phyloP scores from a whole-genome alignment of 2,888 invertebrate genomes.

The Pyrocoelia pectoralis region DNA sequence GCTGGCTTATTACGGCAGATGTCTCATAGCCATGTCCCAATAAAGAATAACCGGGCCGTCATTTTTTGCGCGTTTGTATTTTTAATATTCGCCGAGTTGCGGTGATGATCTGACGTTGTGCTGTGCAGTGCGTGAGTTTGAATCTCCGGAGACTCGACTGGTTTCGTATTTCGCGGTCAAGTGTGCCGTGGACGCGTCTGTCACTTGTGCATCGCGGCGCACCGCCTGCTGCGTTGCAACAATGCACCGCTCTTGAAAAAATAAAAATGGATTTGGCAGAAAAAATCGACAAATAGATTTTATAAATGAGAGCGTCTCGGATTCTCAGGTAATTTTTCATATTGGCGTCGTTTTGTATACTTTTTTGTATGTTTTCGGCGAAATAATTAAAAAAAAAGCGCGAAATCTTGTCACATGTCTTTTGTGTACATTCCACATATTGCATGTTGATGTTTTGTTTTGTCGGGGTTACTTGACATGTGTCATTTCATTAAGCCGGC shows the following conservation, averaged over 20 bases:
- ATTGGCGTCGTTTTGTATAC: too few relatives aligned
- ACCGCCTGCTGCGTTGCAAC: slow-evolving; percentile 41
- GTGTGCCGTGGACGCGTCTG: slow-evolving; percentile 48
- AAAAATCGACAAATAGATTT: slow-evolving; percentile 32
- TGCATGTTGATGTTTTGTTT: slow-evolving; percentile 32
- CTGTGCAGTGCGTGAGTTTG: slow-evolving; percentile 41
- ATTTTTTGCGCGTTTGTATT: slow-evolving; percentile 62
- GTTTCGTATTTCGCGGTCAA: slow-evolving; percentile 54
- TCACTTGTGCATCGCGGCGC: slow-evolving; percentile 44
- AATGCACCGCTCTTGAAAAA: slow-evolving; percentile 41
- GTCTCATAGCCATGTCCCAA: slow-evolving; percentile 67
- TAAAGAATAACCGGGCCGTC: slow-evolving; percentile 60
- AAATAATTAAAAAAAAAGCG: slow-evolving; percentile 6
- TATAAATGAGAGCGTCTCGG: slow-evolving; percentile 43
- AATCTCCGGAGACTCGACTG: slow-evolving; percentile 40
- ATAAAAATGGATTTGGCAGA: slow-evolving; percentile 37
- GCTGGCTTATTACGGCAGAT: slow-evolving; percentile 71
- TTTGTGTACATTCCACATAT: slow-evolving; percentile 17
- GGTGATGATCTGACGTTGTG: slow-evolving; percentile 54
- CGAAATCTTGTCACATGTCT: slow-evolving; percentile 17
- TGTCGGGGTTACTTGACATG: slow-evolving; percentile 27
- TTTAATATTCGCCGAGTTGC: slow-evolving; percentile 59
- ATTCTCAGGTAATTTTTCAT: slow-evolving; percentile 40
- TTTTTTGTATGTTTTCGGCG: background rate
- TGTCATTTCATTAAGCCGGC: slow-evolving; percentile 32